A percentile compares a stretch with the other conserved stretches of the same genome.
Conservation (phyloP, 2,113 vertebrate genomes). For the Anser brachyrhynchus region DNA sequence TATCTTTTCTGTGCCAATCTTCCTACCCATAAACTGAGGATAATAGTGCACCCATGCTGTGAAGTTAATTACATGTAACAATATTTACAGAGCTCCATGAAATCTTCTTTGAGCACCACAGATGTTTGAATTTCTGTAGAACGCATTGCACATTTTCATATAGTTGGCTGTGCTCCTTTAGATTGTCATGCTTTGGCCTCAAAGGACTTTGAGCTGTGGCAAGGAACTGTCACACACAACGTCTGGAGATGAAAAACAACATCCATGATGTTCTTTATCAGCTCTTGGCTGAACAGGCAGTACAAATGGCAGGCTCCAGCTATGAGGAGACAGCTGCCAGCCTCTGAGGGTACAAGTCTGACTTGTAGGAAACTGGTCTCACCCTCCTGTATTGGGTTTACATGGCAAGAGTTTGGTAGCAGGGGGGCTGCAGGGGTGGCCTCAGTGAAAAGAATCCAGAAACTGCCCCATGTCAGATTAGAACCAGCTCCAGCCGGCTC, state of each 20-base stretch:
- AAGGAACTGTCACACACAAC: background rate
- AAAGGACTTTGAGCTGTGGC: background rate
- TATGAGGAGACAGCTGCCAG: background rate
- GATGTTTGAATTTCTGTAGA: background rate
- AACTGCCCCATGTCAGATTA: no score
- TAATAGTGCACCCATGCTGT: background rate
- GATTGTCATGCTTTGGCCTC: background rate
- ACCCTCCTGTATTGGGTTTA: no score
- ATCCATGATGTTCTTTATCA: background rate
- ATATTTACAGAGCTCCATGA: background rate
- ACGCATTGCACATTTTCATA: background rate
- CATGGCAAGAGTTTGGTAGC: no score
- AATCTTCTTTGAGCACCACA: background rate
- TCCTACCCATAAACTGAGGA: background rate
- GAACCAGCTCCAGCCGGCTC: no score
- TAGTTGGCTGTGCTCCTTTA: background rate
- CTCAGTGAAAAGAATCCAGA: no score
- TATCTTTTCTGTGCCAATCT: background rate
- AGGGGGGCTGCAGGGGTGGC: no score
- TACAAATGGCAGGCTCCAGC: background rate
- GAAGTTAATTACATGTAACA: background rate
- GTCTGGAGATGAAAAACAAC: constrained; percentile 24
- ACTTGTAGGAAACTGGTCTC: background rate
- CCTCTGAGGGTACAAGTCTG: background rate
- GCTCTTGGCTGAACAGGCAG: background rate